A percentile compares a stretch with the other conserved stretches of the same genome.
phyloP scores from a whole-genome alignment of 2,113 vertebrate species.

The Clarias macrocephalus region DNA sequence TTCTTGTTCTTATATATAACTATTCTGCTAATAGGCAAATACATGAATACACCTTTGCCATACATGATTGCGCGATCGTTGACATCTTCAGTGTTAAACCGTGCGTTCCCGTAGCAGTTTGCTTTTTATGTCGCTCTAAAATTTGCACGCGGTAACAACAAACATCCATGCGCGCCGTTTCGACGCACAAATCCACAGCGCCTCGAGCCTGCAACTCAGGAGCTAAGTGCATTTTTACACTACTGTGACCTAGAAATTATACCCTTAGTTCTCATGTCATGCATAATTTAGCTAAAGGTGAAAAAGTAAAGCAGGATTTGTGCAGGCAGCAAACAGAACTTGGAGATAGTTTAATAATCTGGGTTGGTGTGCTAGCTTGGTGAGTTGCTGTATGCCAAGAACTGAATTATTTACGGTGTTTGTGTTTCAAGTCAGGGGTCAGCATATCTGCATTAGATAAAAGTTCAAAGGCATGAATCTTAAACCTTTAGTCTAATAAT shows the following conservation, averaged over 20 bases:
- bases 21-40: neutral
- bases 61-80: neutral
- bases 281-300: slow-evolving; percentile 44
- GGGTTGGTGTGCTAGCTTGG: neutral
- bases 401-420: slow-evolving; percentile 39
- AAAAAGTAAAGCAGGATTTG: slow-evolving; percentile 24
- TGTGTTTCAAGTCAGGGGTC: slow-evolving; percentile 7
- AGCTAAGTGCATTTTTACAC: slow-evolving; percentile 24
- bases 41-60: neutral
- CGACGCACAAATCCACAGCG: neutral
- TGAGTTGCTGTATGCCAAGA: neutral
- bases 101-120: neutral
- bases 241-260: slow-evolving; percentile 46
- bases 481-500: neutral
- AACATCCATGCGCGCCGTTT: neutral
- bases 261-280: slow-evolving; percentile 17
- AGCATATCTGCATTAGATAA: neutral
- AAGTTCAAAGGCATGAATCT: neutral
- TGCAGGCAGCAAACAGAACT: neutral
- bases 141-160: neutral
- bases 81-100: neutral
- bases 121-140: slow-evolving; percentile 18
- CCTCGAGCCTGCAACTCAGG: slow-evolving; percentile 7
- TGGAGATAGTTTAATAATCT: slow-evolving; percentile 21
- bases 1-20: neutral